Evolutionary conservation across 1,140 invertebrate genomes (phyloP), one percentile per base, ranked within the genome.

Genomic region (Wasmannia auropunctata): DNA sequence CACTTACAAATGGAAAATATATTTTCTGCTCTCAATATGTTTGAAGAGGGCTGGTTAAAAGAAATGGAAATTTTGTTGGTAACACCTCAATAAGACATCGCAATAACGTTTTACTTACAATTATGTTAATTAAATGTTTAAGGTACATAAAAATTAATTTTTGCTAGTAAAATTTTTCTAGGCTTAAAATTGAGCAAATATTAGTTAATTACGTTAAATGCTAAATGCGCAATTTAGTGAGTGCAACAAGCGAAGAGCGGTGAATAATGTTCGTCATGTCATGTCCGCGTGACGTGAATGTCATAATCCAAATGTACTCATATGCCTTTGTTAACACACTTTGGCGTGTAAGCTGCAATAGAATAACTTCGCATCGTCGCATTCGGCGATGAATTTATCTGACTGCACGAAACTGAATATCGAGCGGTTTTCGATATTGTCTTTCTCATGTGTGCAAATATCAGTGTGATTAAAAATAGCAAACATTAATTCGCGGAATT

Each of bases 291-390:
- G 22, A 37, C 3, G 8, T 25, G 49, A 37, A 56, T n/a, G 22
- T 40, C 22, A 75, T 22, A 43, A 34, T 76, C 34, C 10, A 43
- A 62, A 62, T 37, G 46, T 54, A 37, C 4, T 51, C 25, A 31
- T n/a, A n/a, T n/a, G 46, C 49, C 34, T 37, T 72, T 74, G 56
- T 76, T 31, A 62, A 46, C 25, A 43, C 37, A 77, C 25, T 77
- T 76, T 11, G 19, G 11, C 37, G 11, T n/a, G 0, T 60, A 43
- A 76, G 16, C 25, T 28, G 14, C 37, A 25, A 76, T 62, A 43
- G 28, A 77, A 77, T 62, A 77, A 77, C 56, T 46, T 62, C 49
- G 10, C 70, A 22, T 40, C 10, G 34, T 65, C 28, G 49, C 28
- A 54, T 37, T 74, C 25, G 10, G n/a, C 16, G n/a, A 22, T 28